Base-by-base conservation (phyloP, 2,888 invertebrate species). In the Conomelus anceps region DNA sequence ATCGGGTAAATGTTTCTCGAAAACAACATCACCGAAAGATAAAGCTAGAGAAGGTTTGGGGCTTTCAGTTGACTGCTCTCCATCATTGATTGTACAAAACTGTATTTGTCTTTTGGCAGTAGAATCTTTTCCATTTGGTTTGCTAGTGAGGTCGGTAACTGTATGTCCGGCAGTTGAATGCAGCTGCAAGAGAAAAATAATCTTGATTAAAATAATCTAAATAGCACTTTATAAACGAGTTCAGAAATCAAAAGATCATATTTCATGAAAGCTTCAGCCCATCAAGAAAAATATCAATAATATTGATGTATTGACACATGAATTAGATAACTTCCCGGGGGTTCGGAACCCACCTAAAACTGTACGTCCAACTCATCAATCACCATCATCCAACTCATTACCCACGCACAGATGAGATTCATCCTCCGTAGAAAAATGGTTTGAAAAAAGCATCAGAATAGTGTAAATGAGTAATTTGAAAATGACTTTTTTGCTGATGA, bases 11-110 rank as follows among this genome's bases (percentile, higher is more conserved):
- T 90, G 89, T 84, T 90, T 88, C 26, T 90, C 88, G 23, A 90
- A 88, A 84, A 85, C 23, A 26, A 89, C 86, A 85, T 90, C 90
- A n/a, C 90, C 90, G 86, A 90, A 90, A 22, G 87, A 89, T 22
- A 90, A 86, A 29, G 88, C 88, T n/a, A 88, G 85, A 22, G 22
- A 41, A 34, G 63, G 63, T n/a, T 63, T 63, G 63, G 63, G n/a
- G n/a, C 4, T n/a, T 63, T 63, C 63, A 20, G 63, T 63, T n/a
- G 63, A n/a, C 13, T 63, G n/a, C n/a, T n/a, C 63, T n/a, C 63
- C 63, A n/a, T 63, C 63, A 63, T 13, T 1, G 63, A 63, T 63
- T 63, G 63, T 63, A n/a, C 63, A 63, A n/a, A 63, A 63, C 63
- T 63, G 63, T 6, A 63, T 63, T 63, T 63, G 63, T 7, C 63